Percentiles rank a stretch among this genome's conserved stretches.
Conservation (phyloP, 2,888 invertebrate species). For the Dicycla oo region DNA sequence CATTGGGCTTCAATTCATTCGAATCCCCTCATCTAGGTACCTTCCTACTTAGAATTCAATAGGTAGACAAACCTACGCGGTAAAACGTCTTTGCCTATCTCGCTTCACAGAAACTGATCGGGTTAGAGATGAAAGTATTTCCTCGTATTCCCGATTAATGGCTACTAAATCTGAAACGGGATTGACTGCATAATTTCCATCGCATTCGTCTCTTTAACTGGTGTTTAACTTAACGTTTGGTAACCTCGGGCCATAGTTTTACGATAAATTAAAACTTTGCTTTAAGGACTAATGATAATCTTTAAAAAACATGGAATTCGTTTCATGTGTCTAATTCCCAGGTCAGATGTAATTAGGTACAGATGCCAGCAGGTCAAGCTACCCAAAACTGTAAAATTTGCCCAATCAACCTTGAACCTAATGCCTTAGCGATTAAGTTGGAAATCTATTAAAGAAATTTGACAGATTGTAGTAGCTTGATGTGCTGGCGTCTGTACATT, state of each 20-base stretch:
- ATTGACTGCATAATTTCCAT: constrained; percentile 45
- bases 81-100: constrained; percentile 23
- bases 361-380: too few relatives aligned
- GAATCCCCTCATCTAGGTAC: background rate
- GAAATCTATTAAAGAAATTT: too few relatives aligned
- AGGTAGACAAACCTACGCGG: constrained; percentile 5
- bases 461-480: too few relatives aligned
- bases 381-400: too few relatives aligned
- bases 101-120: constrained; percentile 48
- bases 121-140: constrained; percentile 49
- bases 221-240: constrained; percentile 12
- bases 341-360: background rate
- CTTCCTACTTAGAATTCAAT: constrained; percentile 8
- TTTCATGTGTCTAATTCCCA: background rate
- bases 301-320: background rate
- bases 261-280: background rate
- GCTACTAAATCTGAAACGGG: constrained; percentile 53
- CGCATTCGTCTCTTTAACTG: constrained; percentile 1
- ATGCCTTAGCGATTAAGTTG: too few relatives aligned
- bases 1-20: background rate
- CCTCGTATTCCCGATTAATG: constrained; percentile 55
- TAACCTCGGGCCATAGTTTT: background rate
- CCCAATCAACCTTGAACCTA: too few relatives aligned
- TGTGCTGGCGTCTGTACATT: too few relatives aligned
- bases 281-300: background rate